These are phyloP conservation scores for Procambarus virginalis DNA, from an alignment of 1,140 invertebrate genomes.

Conservation along the genomic window DNA sequence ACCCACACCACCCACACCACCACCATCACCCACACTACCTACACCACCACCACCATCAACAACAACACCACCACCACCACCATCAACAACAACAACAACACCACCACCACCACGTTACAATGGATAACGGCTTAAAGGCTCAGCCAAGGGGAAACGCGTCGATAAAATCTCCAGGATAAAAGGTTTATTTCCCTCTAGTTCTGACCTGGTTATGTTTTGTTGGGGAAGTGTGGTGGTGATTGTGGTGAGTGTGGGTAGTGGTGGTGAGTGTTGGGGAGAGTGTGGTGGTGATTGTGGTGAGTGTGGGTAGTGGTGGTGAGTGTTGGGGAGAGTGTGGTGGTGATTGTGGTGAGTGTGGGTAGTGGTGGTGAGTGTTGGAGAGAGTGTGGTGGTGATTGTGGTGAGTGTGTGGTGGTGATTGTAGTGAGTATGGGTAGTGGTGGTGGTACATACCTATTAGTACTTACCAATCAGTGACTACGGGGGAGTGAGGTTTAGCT, in stretches of 20 bases:
- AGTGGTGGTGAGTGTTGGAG: neutral
- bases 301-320: neutral
- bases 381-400: neutral
- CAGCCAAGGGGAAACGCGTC: slow-evolving; percentile 8
- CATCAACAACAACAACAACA: neutral
- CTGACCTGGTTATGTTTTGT: neutral
- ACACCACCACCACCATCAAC: no score
- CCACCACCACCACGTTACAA: neutral
- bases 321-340: neutral
- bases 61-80: neutral
- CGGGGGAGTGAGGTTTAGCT: no score
- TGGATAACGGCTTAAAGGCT: neutral
- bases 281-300: neutral
- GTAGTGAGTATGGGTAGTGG: no score
- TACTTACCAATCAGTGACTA: no score
- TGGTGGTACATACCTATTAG: no score
- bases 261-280: neutral
- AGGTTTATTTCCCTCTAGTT: slow-evolving; percentile 9
- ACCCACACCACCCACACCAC: no score
- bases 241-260: no score
- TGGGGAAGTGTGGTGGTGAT: neutral
- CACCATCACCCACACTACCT: no score
- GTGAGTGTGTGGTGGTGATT: no score
- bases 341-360: neutral
- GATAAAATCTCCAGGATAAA: slow-evolving; percentile 4